Conservation (phyloP, 1,140 invertebrate species). For the Brachionus paranguensis region DNA sequence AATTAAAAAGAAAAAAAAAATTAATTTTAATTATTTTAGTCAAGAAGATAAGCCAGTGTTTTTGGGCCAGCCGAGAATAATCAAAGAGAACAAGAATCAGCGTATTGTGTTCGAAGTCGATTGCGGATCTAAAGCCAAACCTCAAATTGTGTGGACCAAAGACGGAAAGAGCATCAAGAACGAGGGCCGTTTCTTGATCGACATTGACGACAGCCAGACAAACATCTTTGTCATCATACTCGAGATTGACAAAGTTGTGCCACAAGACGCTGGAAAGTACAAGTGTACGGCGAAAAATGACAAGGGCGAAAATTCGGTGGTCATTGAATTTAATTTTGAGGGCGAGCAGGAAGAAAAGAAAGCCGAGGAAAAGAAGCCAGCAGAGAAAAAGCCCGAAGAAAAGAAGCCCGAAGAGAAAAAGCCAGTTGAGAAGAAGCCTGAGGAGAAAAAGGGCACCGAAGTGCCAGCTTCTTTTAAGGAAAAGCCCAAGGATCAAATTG, state of each 20-base stretch:
- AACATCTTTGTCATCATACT: conserved; percentile 40
- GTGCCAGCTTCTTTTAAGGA: conserved; percentile 8
- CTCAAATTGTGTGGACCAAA: conserved; percentile 48
- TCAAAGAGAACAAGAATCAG: conserved; percentile 21
- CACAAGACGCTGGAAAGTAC: conserved; percentile 74
- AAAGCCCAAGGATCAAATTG: conserved; percentile 34
- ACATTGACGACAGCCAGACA: conserved; percentile 42
- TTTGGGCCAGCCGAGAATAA: conserved; percentile 26
- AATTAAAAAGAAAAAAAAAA: too few relatives aligned
- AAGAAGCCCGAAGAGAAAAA: background rate
- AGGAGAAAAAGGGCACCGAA: background rate
- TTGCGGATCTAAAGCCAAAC: conserved; percentile 42
- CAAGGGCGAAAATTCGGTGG: conserved; percentile 77
- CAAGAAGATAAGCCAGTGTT: conserved; percentile 33
- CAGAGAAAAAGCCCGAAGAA: background rate
- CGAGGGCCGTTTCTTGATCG: conserved; percentile 47
- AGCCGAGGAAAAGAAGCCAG: conserved; percentile 8
- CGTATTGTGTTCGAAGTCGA: conserved; percentile 34
- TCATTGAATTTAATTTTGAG: conserved; percentile 56
- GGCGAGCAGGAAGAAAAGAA: conserved; percentile 1
- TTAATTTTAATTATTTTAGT: background rate
- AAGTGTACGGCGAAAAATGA: conserved; percentile 78
- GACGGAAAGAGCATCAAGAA: conserved; percentile 47
- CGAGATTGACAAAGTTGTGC: conserved; percentile 43
- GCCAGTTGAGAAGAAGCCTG: background rate